Evolutionary conservation across 2,797 vertebrate species (phyloP).

Genomic region (Sarcophilus harrisii): DNA sequence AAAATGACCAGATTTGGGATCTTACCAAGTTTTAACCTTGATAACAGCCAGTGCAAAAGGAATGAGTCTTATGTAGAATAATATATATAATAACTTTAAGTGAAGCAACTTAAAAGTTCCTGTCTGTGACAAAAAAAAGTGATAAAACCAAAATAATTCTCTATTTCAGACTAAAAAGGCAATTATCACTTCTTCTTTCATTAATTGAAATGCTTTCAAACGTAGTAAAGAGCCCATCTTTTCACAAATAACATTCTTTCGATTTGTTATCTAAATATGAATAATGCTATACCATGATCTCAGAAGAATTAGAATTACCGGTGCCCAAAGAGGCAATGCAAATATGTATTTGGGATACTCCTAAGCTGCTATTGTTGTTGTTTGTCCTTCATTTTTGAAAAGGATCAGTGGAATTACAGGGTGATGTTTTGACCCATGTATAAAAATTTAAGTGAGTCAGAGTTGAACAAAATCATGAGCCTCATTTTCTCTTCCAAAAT

Average conservation of each 20-base stretch:
- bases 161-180: background rate
- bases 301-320: background rate
- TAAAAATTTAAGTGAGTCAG: no score
- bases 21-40: background rate
- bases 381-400: background rate
- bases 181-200: conserved; percentile 25
- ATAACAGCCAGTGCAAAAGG: background rate
- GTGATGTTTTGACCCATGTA: no score
- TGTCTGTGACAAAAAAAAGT: background rate
- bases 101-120: conserved; percentile 30
- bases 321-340: background rate
- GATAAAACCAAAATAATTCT: background rate
- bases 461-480: no score
- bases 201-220: conserved; percentile 41
- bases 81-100: conserved; percentile 13
- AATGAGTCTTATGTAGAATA: conserved; percentile 24
- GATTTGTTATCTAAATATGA: background rate
- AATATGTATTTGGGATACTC: background rate
- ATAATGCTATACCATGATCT: background rate
- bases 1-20: conserved; percentile 8
- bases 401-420: background rate
- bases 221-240: background rate
- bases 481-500: no score
- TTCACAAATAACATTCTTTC: background rate
- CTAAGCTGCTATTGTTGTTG: background rate